These are phyloP conservation scores for Phalloptychus januarius DNA, from an alignment of 2,797 vertebrate genomes.

Conservation along the genomic window DNA sequence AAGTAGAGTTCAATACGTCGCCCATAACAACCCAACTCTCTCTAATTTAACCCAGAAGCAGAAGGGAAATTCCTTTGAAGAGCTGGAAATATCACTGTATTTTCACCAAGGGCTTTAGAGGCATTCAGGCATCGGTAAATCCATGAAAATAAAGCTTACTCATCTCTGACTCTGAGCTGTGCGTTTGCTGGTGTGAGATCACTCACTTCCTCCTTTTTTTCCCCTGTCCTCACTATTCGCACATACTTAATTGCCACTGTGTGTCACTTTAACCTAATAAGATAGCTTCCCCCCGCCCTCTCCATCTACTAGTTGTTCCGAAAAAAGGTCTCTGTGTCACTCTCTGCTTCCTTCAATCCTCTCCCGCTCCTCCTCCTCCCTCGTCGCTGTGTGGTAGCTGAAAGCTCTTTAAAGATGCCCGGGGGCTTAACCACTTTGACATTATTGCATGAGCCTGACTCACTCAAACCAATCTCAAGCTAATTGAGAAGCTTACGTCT, in stretches of 20 bases:
- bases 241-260: constrained; percentile 28
- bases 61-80: constrained; percentile 59
- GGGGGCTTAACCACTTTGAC: constrained; percentile 76
- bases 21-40: constrained; percentile 51
- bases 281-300: constrained; percentile 30
- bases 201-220: constrained; percentile 28
- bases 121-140: constrained; percentile 52
- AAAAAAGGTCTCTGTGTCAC: constrained; percentile 26
- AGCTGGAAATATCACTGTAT: constrained; percentile 48
- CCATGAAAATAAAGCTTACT: constrained; percentile 65
- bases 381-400: constrained; percentile 47
- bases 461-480: constrained; percentile 77
- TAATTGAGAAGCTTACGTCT: constrained; percentile 74
- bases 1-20: constrained; percentile 60
- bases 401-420: constrained; percentile 78
- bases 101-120: constrained; percentile 53
- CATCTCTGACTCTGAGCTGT: constrained; percentile 58
- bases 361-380: constrained; percentile 14
- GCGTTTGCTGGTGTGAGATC: constrained; percentile 47
- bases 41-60: constrained; percentile 63
- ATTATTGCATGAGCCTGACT: constrained; percentile 77
- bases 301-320: constrained; percentile 19
- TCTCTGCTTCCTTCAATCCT: constrained; percentile 23
- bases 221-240: constrained; percentile 18
- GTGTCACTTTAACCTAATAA: constrained; percentile 38